phyloP scores from a whole-genome alignment of 2,888 invertebrate species.

The Tipula vernalis region DNA sequence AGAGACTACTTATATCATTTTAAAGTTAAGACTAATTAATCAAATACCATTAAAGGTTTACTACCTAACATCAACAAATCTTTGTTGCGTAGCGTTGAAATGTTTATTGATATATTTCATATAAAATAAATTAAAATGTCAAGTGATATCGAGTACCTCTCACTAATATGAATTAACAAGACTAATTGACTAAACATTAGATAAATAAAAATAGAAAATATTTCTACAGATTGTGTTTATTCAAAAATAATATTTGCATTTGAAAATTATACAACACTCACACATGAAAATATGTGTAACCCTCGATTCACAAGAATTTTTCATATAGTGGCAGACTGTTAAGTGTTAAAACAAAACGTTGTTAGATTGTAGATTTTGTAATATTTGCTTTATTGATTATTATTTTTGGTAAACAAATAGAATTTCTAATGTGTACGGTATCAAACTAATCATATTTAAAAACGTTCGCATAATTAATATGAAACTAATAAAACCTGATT shows the following conservation, averaged over 20 bases:
- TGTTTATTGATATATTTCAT: background rate
- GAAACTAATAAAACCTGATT: too few species aligned
- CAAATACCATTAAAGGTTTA: background rate
- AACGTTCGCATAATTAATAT: too few species aligned
- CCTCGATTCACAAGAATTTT: background rate
- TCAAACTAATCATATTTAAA: too few species aligned
- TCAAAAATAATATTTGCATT: background rate
- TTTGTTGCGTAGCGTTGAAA: background rate
- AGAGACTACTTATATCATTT: too few species aligned
- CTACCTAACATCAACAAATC: background rate
- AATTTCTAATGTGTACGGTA: background rate
- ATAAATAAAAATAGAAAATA: background rate
- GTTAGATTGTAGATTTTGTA: too few species aligned
- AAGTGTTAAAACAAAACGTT: too few species aligned
- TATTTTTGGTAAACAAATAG: background rate
- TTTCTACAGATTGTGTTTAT: background rate
- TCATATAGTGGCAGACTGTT: background rate
- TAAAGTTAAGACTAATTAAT: background rate
- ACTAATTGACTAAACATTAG: background rate
- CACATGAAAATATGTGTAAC: background rate
- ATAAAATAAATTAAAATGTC: background rate
- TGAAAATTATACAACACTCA: background rate
- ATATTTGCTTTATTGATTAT: background rate
- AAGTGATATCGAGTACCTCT: background rate
- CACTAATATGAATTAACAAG: background rate